These are phyloP conservation scores for Eupithecia centaureata DNA, from an alignment of 2,888 invertebrate genomes.

Conservation along the genomic window DNA sequence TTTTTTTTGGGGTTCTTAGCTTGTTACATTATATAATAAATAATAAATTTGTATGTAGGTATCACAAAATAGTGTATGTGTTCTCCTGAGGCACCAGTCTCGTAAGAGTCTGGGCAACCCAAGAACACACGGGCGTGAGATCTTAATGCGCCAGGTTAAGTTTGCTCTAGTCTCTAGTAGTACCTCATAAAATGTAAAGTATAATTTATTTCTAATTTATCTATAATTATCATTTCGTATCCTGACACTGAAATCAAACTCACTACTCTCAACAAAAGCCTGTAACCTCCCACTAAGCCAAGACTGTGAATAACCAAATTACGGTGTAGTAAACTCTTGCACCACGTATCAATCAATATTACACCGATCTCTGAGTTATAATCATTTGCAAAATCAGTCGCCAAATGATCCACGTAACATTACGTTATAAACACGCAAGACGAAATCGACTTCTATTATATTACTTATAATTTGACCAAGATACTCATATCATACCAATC, in stretches of 20 bases:
- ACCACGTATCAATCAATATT: constrained; percentile 25
- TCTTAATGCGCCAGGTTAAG: no score
- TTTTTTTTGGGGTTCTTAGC: no score
- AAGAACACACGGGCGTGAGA: no score
- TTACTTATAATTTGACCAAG: background rate
- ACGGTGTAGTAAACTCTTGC: constrained; percentile 19
- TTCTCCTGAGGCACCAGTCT: no score
- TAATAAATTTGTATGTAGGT: no score
- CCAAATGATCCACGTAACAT: constrained; percentile 28
- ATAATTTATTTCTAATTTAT: no score
- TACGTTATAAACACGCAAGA: constrained; percentile 14
- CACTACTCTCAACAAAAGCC: background rate
- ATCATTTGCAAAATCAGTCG: constrained; percentile 28
- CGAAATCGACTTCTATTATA: background rate
- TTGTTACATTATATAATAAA: no score
- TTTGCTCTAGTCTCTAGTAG: no score
- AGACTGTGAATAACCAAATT: constrained; percentile 9
- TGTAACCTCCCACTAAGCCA: background rate
- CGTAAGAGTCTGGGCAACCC: no score
- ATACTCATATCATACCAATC: no score
- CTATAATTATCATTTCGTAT: background rate
- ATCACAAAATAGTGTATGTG: no score
- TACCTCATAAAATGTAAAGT: no score
- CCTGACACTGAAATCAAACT: background rate
- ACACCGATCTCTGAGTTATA: constrained; percentile 25